A percentile compares a stretch with the other conserved stretches of the same genome.
Conservation (phyloP, 2,113 vertebrate genomes). For the Thymallus thymallus region DNA sequence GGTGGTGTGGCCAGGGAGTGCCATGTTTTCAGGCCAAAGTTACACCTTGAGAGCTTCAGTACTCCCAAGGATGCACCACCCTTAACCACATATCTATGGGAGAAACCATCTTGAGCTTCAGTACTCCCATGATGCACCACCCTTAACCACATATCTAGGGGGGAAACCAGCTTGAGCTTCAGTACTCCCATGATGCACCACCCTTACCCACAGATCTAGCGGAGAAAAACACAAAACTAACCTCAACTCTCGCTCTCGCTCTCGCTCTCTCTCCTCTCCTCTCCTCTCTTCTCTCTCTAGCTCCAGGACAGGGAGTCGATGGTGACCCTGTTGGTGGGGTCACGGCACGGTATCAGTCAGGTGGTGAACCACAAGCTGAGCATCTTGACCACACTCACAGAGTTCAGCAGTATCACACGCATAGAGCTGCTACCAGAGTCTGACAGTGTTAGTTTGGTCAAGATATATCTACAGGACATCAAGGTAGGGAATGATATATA, state of each 20-base stretch:
- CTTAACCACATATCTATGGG: background rate
- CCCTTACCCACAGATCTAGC: background rate
- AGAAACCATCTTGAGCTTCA: no score
- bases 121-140: background rate
- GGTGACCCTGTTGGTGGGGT: conserved; percentile 87
- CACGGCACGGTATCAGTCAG: conserved; percentile 91
- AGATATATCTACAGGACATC: conserved; percentile 92
- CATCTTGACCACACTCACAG: conserved; percentile 85
- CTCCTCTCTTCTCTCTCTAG: conserved; percentile 55
- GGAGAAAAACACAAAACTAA: no score
- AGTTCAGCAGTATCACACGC: conserved; percentile 88
- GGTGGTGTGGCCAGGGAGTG: no score
- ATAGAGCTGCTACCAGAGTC: conserved; percentile 89
- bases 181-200: no score
- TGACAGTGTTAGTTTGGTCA: conserved; percentile 90
- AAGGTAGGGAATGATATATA: conserved; percentile 76
- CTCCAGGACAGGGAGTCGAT: conserved; percentile 93
- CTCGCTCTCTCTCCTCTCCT: background rate
- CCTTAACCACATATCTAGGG: background rate
- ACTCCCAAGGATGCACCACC: no score
- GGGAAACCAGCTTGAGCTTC: no score
- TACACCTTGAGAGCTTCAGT: no score
- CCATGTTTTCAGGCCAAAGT: no score
- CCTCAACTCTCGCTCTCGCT: background rate
- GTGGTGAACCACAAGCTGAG: conserved; percentile 94